Base-by-base conservation (phyloP, 2,797 vertebrate genomes). In the Cirrhinus mrigala region DNA sequence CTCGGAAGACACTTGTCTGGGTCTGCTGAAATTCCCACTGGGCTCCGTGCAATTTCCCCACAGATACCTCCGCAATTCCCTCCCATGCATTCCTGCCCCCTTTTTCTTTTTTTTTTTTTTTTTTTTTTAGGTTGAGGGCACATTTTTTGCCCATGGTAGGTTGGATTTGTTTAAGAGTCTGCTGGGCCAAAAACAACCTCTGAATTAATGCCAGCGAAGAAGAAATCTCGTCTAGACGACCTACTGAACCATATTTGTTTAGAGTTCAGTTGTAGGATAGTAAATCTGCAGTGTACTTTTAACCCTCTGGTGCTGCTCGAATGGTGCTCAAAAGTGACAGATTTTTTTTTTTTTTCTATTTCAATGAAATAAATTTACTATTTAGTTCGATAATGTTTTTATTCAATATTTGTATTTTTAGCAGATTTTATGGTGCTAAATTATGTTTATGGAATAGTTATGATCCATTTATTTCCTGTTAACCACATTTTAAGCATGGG, bases 1-100 rank as follows among this genome's bases (percentile, higher is more conserved):
- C 91, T 92, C 40, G 75, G 22, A 84, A 81, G 89, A 87, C 87
- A 88, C 90, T 87, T 84, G 89, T 91, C 91, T 90, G 88, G 84
- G 89, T 88, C 78, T 88, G 83, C 74, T 46, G 24, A 80, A 70
- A 85, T 86, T 89, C 83, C 90, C 88, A 88, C 77, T 81, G 82
- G 60, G 75, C 77, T 85, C 29, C 9, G 9, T 86, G 75, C 75
- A 86, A 84, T 86, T 81, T 85, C 86, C 87, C 86, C 88, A 85
- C 60, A 68, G 79, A 90, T 91, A 88, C 86, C 79, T 87, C 79
- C 4, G 68, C 33, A 40, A 79, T 85, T 78, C 50, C 56, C 80
- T 64, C 46, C 76, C 71, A 60, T 70, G 37, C 73, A 85, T 85
- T 79, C 60, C 22, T 82, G 2, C 44, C n/a, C 66, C 81, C 27